Percentiles rank a stretch among this genome's conserved stretches.
Evolutionary conservation across 2,888 invertebrate species (phyloP).

Genomic region (Scotopteryx bipunctaria): DNA sequence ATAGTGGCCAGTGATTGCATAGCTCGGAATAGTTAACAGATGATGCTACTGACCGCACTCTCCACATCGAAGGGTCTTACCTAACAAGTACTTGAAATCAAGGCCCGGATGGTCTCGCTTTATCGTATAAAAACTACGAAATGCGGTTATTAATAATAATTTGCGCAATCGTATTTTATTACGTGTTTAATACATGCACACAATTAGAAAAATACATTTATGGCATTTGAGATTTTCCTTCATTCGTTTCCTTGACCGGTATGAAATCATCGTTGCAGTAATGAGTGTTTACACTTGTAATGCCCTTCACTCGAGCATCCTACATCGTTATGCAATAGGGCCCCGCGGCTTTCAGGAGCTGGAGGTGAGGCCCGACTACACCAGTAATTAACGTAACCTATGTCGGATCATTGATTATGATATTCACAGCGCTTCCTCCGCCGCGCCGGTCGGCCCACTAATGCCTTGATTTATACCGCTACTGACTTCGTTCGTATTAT

Average conservation of each 20-base stretch:
- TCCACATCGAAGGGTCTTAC: constrained; percentile 48
- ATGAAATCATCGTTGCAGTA: constrained; percentile 69
- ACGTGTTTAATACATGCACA: constrained; percentile 36
- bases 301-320: constrained; percentile 66
- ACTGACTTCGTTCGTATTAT: constrained; percentile 52
- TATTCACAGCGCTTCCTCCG: constrained; percentile 55
- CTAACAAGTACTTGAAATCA: constrained; percentile 59
- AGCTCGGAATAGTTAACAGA: constrained; percentile 47
- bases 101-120: constrained; percentile 48
- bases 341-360: constrained; percentile 55
- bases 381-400: constrained; percentile 53
- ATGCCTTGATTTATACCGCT: constrained; percentile 64
- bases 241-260: constrained; percentile 70
- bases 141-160: constrained; percentile 38
- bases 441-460: constrained; percentile 51
- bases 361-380: constrained; percentile 33
- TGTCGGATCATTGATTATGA: constrained; percentile 55
- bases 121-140: constrained; percentile 43
- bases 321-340: constrained; percentile 60
- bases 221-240: constrained; percentile 56
- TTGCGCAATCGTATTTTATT: constrained; percentile 43
- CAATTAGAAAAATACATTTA: constrained; percentile 43
- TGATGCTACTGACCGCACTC: constrained; percentile 42
- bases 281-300: constrained; percentile 65
- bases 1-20: constrained; percentile 45